These are phyloP conservation scores for Armadillidium nasatum DNA, from an alignment of 1,140 invertebrate species.

Conservation along the genomic window DNA sequence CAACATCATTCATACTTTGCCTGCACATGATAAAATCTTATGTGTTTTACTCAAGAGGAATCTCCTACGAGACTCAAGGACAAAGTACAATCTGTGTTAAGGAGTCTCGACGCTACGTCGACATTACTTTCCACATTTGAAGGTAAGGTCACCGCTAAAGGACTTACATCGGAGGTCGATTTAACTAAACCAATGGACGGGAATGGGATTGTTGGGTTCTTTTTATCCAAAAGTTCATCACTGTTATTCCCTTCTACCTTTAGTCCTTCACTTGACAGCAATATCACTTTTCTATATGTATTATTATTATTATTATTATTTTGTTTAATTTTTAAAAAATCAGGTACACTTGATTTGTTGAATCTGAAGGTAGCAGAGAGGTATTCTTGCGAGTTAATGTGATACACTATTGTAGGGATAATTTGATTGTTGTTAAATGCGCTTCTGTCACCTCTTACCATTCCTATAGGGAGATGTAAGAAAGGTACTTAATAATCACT, in stretches of 20 bases:
- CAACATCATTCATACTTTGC: too few relatives aligned
- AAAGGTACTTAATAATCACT: too few relatives aligned
- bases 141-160: not conserved
- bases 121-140: not conserved
- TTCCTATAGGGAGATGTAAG: too few relatives aligned
- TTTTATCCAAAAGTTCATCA: not conserved
- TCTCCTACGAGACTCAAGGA: not conserved
- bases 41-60: too few relatives aligned
- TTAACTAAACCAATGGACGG: not conserved
- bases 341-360: slow-evolving; percentile 2
- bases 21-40: too few relatives aligned
- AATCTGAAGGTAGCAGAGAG: not conserved
- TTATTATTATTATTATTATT: not conserved
- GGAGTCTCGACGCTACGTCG: not conserved
- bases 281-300: not conserved
- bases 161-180: not conserved
- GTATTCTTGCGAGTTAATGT: not conserved
- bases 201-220: not conserved
- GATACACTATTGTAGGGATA: too few relatives aligned
- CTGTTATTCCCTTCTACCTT: not conserved
- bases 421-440: too few relatives aligned
- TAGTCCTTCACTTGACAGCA: not conserved
- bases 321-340: slow-evolving; percentile 8
- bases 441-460: too few relatives aligned
- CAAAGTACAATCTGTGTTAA: not conserved